Base-by-base conservation (phyloP, 2,113 vertebrate species). In the Solea solea region DNA sequence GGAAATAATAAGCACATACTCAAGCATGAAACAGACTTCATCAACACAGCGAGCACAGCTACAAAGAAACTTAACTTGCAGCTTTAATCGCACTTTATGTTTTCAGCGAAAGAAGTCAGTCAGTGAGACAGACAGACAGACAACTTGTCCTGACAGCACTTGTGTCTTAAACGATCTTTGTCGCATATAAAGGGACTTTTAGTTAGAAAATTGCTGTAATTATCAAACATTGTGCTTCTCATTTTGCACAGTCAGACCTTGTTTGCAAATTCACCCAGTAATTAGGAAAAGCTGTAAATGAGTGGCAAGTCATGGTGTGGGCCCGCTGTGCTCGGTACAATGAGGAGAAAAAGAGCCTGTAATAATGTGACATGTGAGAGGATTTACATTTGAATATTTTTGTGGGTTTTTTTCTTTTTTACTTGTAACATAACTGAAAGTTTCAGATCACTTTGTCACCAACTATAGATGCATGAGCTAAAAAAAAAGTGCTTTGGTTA, bases 121-220 rank as follows among this genome's bases (percentile, higher is more conserved):
- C 12, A 65, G 44, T 69, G 21, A 21, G 21, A 21, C 94, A 34
- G 5, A 34, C 34, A 34, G 34, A 3, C 34, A 34, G 34, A 34
- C 34, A 34, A 34, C 34, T 34, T 34, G 34, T 34, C 94, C 92
- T 93, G 94, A 93, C 95, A 66, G 62, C 72, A 40, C 58, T 63
- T 71, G 50, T 65, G 49, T 65, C 64, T 67, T 94, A 94, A 96
- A 94, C 79, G 45, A 72, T 83, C 76, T 85, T 80, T 77, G 63
- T 56, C 57, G 57, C 78, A 46, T 45, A 80, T 82, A 81, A 87
- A 85, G 78, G 52, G 68, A 80, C 67, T 72, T 81, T 79, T 94
- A 94, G 95, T 93, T 95, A 91, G 94, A 94, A 96, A 95, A 97
- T 97, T 96, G 95, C 95, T 95, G 95, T 95, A 96, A 96, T 96